Percentiles rank a stretch among this genome's conserved stretches.
These are phyloP conservation scores for Campaea margaritaria DNA, from an alignment of 2,888 invertebrate genomes.

Conservation along the genomic window DNA sequence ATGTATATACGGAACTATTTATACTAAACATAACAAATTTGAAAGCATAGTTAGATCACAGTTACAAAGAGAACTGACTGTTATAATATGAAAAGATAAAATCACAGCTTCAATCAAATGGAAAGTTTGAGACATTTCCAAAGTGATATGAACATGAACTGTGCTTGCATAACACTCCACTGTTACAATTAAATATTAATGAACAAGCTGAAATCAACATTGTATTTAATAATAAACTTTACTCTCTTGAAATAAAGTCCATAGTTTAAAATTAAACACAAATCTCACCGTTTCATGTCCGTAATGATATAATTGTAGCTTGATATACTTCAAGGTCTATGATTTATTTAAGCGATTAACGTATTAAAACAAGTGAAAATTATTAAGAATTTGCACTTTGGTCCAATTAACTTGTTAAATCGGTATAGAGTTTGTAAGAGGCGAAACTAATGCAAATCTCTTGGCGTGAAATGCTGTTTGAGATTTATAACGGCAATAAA, in stretches of 20 bases:
- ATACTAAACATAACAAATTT: slow-evolving; percentile 16
- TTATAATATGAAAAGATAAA: slow-evolving; percentile 21
- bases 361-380: slow-evolving; percentile 30
- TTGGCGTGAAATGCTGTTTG: neutral
- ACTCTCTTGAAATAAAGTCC: slow-evolving; percentile 19
- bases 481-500: neutral
- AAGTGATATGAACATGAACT: slow-evolving; percentile 23
- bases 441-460: slow-evolving; percentile 1
- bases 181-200: slow-evolving; percentile 15
- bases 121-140: slow-evolving; percentile 33
- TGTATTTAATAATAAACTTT: slow-evolving; percentile 9
- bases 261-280: neutral
- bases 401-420: slow-evolving; percentile 17
- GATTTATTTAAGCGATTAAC: slow-evolving; percentile 36
- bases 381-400: slow-evolving; percentile 17
- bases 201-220: neutral
- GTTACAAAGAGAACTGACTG: slow-evolving; percentile 13
- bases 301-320: slow-evolving; percentile 12
- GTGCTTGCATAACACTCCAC: slow-evolving; percentile 16
- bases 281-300: neutral
- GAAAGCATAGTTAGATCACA: slow-evolving; percentile 24
- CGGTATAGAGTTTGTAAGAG: neutral
- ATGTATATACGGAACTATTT: slow-evolving; percentile 5
- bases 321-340: slow-evolving; percentile 17
- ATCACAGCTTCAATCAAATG: slow-evolving; percentile 27